Percentiles rank a stretch among this genome's conserved stretches.
Conservation (phyloP, 2,113 vertebrate species). For the Nibea coibor region DNA sequence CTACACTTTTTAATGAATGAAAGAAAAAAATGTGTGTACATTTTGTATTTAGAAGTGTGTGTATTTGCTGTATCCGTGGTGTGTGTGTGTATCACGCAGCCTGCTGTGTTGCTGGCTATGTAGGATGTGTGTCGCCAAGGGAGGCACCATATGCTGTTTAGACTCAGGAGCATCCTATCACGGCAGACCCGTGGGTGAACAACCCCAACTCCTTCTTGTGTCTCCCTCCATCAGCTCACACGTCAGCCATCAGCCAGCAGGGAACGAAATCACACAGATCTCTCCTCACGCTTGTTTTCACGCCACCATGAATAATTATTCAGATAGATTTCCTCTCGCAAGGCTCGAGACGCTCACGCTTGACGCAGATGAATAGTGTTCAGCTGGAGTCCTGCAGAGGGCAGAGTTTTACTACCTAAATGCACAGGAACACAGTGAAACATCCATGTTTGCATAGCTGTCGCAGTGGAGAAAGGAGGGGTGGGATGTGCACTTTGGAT, state of each 20-base stretch:
- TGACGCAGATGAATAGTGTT: slow-evolving; percentile 35
- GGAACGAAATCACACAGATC: slow-evolving; percentile 46
- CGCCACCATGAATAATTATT: slow-evolving; percentile 41
- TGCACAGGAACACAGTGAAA: slow-evolving; percentile 33
- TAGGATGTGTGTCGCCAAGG: slow-evolving; percentile 72
- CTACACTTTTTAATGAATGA: slow-evolving; percentile 24
- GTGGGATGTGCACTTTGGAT: slow-evolving; percentile 8
- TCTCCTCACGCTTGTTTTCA: slow-evolving; percentile 39
- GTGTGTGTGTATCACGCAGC: slow-evolving; percentile 34
- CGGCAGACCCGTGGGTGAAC: slow-evolving; percentile 47
- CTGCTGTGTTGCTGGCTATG: slow-evolving; percentile 70
- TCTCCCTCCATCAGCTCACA: slow-evolving; percentile 53
- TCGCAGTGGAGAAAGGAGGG: neutral
- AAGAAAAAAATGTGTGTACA: neutral
- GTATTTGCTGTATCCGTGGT: slow-evolving; percentile 12
- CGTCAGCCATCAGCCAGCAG: slow-evolving; percentile 45
- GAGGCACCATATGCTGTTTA: slow-evolving; percentile 82
- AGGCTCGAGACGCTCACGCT: slow-evolving; percentile 18
- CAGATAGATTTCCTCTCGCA: slow-evolving; percentile 54
- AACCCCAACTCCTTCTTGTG: slow-evolving; percentile 50
- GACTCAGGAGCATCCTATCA: slow-evolving; percentile 69
- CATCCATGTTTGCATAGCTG: slow-evolving; percentile 59
- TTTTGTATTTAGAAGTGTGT: slow-evolving; percentile 6
- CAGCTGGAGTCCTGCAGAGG: slow-evolving; percentile 81
- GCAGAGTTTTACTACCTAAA: slow-evolving; percentile 83